Percentiles rank a stretch among this genome's conserved stretches.
phyloP scores from a whole-genome alignment of 2,797 vertebrate species.

The Amniataba percoides region DNA sequence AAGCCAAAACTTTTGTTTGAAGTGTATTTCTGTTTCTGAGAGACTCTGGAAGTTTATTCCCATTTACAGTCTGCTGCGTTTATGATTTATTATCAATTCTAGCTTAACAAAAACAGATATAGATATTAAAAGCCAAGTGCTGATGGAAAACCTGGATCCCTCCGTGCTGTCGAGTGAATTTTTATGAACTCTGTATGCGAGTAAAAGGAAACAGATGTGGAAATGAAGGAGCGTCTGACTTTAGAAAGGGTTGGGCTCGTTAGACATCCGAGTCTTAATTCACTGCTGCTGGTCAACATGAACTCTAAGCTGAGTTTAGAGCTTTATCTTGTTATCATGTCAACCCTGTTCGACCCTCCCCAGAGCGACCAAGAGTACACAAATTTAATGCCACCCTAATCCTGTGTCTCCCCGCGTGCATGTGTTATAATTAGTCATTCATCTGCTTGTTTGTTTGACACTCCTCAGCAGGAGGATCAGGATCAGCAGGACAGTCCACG shows the following conservation, averaged over 20 bases:
- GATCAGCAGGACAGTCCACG: too few species aligned
- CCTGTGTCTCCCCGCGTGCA: neutral
- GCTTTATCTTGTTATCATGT: neutral
- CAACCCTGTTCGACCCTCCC: neutral
- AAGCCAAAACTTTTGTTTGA: conserved; percentile 16
- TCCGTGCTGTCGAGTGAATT: neutral
- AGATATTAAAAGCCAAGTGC: conserved; percentile 7
- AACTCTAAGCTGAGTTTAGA: neutral
- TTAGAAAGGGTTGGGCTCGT: neutral
- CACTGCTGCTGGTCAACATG: neutral
- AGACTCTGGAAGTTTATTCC: neutral
- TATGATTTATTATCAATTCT: conserved; percentile 13
- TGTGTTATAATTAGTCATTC: too few species aligned
- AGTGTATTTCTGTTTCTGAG: neutral
- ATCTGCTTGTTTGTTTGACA: too few species aligned
- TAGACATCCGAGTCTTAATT: neutral
- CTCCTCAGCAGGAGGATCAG: too few species aligned
- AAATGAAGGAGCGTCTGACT: conserved; percentile 4
- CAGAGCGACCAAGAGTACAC: neutral
- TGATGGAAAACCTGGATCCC: neutral
- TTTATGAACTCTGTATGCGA: neutral
- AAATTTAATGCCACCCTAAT: neutral
- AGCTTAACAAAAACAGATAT: neutral
- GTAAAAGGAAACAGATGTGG: conserved; percentile 32
- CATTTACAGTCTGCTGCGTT: conserved; percentile 3